Evolutionary conservation across 2,113 vertebrate species (phyloP), one percentile per base, ranked within the genome.

Genomic region (Solea senegalensis): DNA sequence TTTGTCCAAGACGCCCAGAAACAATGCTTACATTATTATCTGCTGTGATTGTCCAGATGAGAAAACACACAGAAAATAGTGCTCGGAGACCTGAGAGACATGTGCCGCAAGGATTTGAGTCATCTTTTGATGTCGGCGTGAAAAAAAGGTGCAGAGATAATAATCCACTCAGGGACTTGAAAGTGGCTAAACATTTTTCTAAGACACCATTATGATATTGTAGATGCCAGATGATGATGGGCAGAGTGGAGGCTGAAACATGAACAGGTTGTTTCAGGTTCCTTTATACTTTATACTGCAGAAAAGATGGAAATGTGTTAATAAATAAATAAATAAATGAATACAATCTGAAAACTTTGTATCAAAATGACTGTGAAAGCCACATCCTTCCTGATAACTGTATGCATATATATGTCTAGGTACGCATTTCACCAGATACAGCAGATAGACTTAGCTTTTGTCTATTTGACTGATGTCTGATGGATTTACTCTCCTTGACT

Each of bases 151-250:
- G 50, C 49, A 65, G 62, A 71, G 76, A 88, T 85, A 91, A 88
- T 84, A 82, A 88, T 88, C 76, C 76, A 81, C 84, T 80, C 50
- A 76, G 86, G 81, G 80, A 84, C 54, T 65, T 27, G 7, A 66
- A 59, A 84, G 72, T 51, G 67, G 55, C 77, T 72, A 67, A 72
- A 76, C 58, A 83, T 76, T 82, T 80, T 80, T 80, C 57, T 58
- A 55, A 52, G 13, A 71, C 68, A 68, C 64, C 70, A 77, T 81
- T 88, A 87, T 61, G 50, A 44, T 82, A 74, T 70, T 65, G 67
- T 51, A 59, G 26, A 34, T 55, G 52, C 39, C 40, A 54, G 56
- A 50, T 74, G 63, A 84, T 52, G 72, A 84, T 52, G 72, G 55
- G 59, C 44, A 56, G 56, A 68, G 61, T 45, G 11, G 34, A 51